These are phyloP conservation scores for Spatulosminthurus flaviceps DNA, from an alignment of 2,888 invertebrate species.

Conservation along the genomic window DNA sequence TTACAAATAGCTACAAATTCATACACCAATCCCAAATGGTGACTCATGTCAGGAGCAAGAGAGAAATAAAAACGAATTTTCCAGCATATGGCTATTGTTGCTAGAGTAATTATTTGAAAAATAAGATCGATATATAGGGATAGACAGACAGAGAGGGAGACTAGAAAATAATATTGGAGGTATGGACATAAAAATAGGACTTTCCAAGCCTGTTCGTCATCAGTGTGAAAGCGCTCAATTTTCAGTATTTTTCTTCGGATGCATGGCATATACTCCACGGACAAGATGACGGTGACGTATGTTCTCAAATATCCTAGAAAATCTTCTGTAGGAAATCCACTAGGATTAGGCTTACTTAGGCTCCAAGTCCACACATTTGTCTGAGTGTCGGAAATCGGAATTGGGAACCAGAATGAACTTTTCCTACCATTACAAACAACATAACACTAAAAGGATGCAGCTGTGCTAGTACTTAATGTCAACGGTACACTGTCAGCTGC, in stretches of 20 bases:
- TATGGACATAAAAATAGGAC: neutral
- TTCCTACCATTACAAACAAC: conserved; percentile 3
- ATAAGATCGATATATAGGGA: neutral
- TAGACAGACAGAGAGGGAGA: no score
- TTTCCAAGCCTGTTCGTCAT: neutral
- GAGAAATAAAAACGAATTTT: neutral
- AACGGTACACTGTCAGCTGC: conserved; percentile 7
- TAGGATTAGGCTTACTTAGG: conserved; percentile 13
- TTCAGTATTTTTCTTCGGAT: neutral
- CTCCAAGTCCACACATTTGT: conserved; percentile 1
- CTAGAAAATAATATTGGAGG: no score
- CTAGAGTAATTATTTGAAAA: neutral
- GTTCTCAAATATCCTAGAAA: conserved; percentile 9
- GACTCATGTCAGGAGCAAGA: neutral
- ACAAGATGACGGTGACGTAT: neutral
- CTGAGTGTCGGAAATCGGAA: conserved; percentile 13
- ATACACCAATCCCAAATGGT: neutral
- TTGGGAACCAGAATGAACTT: conserved; percentile 14
- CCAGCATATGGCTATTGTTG: conserved; percentile 5
- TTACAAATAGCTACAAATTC: no score
- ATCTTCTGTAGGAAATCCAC: conserved; percentile 8
- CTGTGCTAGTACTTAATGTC: conserved; percentile 18
- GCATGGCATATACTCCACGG: neutral
- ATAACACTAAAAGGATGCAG: conserved; percentile 18
- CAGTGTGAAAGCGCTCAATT: neutral